A percentile compares a stretch with the other conserved stretches of the same genome.
Conservation (phyloP, 2,113 vertebrate genomes). For the Propithecus coquereli region DNA sequence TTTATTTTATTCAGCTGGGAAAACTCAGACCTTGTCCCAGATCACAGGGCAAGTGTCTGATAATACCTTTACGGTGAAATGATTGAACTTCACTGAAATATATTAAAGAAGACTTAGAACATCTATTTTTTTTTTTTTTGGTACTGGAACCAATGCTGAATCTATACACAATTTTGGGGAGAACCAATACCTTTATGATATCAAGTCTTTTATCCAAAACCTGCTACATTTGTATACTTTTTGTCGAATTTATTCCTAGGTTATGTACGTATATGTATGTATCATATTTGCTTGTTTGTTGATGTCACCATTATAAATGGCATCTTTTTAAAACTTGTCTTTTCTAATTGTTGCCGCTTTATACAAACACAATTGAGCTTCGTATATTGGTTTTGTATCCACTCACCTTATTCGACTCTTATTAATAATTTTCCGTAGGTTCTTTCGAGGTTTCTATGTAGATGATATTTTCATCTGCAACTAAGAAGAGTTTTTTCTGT, state of each 20-base stretch:
- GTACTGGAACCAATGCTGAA: too few relatives aligned
- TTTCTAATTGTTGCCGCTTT: neutral
- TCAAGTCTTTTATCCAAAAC: neutral
- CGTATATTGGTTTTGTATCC: neutral
- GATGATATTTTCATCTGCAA: neutral
- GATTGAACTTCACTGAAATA: neutral
- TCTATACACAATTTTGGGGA: neutral
- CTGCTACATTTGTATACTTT: neutral
- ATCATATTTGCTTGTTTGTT: neutral
- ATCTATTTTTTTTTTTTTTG: neutral
- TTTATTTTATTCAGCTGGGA: neutral
- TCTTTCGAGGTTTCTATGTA: neutral
- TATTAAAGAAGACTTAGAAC: neutral
- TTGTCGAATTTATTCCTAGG: neutral
- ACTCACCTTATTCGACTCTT: neutral
- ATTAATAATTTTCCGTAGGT: neutral
- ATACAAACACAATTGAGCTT: neutral
- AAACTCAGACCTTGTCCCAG: neutral
- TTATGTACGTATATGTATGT: rapidly evolving
- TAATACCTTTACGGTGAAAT: neutral
- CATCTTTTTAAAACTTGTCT: neutral
- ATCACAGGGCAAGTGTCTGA: neutral
- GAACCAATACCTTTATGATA: neutral
- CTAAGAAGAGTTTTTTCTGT: neutral
- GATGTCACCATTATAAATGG: neutral